Evolutionary conservation across 2,888 invertebrate species (phyloP), one percentile per base, ranked within the genome.

Genomic region (Luperina nickerlii): DNA sequence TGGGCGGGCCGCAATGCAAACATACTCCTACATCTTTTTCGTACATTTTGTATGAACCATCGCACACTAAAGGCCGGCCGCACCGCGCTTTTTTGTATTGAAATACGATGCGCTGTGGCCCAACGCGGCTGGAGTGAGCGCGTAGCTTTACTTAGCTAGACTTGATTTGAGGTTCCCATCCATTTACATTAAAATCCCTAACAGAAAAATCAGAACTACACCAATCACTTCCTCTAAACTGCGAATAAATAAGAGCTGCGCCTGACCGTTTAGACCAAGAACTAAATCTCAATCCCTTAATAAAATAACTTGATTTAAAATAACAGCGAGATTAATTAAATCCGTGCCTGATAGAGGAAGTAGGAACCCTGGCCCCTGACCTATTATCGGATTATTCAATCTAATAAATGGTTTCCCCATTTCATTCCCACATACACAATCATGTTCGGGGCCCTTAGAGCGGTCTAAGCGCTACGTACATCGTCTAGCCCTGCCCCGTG

Each of bases 341-440:
- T 65, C 32, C 38, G 1, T 32, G 48, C 15, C 2, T 54, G 2
- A 71, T 1, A 66, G 20, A 79, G 79, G 84, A 76, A 87, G 68
- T 66, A 54, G 42, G 27, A n/a, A n/a, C 65, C 60, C n/a, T 66
- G 78, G 71, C 71, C 73, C 66, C 66, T 71, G 51, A 62, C 48
- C 71, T 72, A 76, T 57, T 63, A n/a, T 45, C 68, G 11, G 32
- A 82, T 82, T 87, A 87, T 85, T 87, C 87, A 87, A 85, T 87
- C 65, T 54, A 73, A 85, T 77, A 74, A 78, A 87, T 79, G 51
- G 66, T n/a, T 72, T 45, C 27, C 27, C 60, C 69, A 75, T 82
- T 69, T 69, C 48, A 74, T 84, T 77, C 83, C 74, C 67, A 86
- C 77, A 84, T 74, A 68, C 51, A 72, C 60, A 86, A 76, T 76